Percentiles rank a stretch among this genome's conserved stretches.
Conservation (phyloP, 2,888 invertebrate species). For the Ctena decussata region DNA sequence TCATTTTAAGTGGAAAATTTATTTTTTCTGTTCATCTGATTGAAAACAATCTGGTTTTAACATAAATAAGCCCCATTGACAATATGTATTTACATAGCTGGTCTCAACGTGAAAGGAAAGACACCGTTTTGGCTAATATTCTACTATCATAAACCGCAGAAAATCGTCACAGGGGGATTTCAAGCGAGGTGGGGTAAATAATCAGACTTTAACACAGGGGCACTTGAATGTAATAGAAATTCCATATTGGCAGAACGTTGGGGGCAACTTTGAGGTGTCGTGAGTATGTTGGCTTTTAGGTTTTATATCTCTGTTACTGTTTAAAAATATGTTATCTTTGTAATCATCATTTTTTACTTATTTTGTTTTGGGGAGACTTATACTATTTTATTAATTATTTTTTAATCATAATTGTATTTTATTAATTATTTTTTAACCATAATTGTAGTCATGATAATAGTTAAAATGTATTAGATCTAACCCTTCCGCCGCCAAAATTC, state of each 20-base stretch:
- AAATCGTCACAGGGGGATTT: neutral
- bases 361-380: no score
- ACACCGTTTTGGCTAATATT: neutral
- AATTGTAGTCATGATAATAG: no score
- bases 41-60: constrained; percentile 5
- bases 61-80: neutral
- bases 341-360: no score
- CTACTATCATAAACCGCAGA: neutral
- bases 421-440: no score
- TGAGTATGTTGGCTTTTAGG: neutral
- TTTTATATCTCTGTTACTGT: no score
- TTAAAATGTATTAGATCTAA: no score
- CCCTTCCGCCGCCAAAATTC: no score
- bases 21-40: neutral
- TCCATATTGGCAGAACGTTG: neutral
- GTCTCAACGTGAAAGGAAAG: neutral
- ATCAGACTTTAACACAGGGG: neutral
- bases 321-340: no score
- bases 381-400: no score
- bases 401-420: no score
- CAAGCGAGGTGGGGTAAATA: neutral
- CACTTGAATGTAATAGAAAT: neutral
- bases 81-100: neutral
- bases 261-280: neutral
- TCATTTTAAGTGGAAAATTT: constrained; percentile 11